These are phyloP conservation scores for Lasioglossum pauxillum DNA, from an alignment of 2,888 invertebrate genomes.

Conservation along the genomic window DNA sequence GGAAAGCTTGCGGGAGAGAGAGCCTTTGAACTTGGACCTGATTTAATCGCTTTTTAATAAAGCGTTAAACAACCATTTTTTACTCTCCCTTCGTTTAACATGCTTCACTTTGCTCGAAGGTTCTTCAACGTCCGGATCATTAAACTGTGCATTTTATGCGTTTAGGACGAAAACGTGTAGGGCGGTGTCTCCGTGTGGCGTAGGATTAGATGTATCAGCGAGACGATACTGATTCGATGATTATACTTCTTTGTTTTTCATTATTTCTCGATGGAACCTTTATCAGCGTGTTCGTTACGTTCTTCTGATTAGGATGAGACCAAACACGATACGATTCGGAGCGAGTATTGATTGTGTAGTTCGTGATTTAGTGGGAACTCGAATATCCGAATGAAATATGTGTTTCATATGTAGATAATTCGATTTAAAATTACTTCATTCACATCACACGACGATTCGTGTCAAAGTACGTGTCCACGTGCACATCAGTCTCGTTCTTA, in stretches of 20 bases:
- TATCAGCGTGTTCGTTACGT: no score
- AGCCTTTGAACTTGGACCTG: background rate
- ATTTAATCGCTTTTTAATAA: conserved; percentile 1
- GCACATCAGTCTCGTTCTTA: no score
- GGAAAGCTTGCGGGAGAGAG: background rate
- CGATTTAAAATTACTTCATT: no score
- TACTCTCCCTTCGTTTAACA: background rate
- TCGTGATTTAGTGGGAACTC: no score
- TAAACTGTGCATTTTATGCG: background rate
- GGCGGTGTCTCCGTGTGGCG: background rate
- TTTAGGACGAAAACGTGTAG: background rate
- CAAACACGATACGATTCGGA: no score
- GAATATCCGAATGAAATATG: no score
- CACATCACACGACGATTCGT: no score
- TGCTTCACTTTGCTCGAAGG: background rate
- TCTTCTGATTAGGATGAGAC: no score
- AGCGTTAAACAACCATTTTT: background rate
- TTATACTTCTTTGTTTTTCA: background rate
- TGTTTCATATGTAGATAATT: no score
- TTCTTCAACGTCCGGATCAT: background rate
- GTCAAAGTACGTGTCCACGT: no score
- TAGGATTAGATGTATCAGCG: background rate
- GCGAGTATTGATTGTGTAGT: no score
- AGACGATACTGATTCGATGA: no score
- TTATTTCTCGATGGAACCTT: background rate